Evolutionary conservation across 1,140 invertebrate genomes (phyloP).

Genomic region (Condylostylus longicornis): DNA sequence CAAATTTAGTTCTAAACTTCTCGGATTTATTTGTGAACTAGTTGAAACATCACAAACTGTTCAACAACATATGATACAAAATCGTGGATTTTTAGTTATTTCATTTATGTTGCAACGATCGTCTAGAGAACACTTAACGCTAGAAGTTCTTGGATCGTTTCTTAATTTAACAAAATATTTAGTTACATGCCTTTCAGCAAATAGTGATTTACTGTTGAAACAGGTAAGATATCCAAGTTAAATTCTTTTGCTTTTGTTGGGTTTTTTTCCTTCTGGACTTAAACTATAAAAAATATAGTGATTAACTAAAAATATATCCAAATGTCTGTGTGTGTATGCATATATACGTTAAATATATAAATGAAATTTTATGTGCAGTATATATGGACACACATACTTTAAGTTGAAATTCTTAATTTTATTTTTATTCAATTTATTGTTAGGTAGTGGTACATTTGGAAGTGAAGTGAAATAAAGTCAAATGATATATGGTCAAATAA

Average conservation of each 20-base stretch:
- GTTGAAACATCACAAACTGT: conserved; percentile 92
- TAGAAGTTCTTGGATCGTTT: conserved; percentile 85
- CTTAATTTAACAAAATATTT: conserved; percentile 91
- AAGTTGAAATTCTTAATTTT: no score
- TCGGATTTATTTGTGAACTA: conserved; percentile 94
- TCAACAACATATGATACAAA: conserved; percentile 96
- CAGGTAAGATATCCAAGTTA: conserved; percentile 47
- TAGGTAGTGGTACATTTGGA: no score
- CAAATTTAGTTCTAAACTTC: conserved; percentile 77
- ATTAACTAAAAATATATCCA: no score
- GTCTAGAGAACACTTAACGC: conserved; percentile 82
- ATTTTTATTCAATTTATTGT: no score
- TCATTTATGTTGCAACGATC: conserved; percentile 91
- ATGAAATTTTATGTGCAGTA: no score
- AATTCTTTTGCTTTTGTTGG: neutral
- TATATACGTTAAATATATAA: no score
- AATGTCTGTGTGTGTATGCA: no score
- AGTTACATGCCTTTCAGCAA: conserved; percentile 81
- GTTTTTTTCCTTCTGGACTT: no score
- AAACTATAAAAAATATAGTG: no score
- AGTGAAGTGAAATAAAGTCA: no score
- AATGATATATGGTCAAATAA: no score
- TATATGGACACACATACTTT: no score
- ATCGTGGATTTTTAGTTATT: conserved; percentile 93
- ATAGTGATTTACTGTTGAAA: conserved; percentile 88